phyloP scores from a whole-genome alignment of 2,113 vertebrate genomes.

The Pseudonaja textilis region DNA sequence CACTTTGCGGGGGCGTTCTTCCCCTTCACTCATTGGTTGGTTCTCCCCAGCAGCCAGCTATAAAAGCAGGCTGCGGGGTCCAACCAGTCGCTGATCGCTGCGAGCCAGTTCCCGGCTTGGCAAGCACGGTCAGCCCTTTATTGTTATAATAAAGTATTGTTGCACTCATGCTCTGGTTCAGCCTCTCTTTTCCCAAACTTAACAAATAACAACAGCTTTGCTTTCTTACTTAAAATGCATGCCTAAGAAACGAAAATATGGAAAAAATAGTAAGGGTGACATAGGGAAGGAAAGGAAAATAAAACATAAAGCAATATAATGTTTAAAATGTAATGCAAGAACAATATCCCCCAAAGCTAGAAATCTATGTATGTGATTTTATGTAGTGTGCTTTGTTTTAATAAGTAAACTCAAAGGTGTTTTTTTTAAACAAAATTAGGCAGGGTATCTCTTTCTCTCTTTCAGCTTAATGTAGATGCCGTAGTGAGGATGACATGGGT shows the following conservation, averaged over 20 bases:
- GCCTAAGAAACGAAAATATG: conserved; percentile 38
- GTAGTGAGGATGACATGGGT: not conserved
- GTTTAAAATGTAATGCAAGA: not conserved
- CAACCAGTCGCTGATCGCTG: no score
- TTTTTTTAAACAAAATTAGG: not conserved
- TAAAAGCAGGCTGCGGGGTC: no score
- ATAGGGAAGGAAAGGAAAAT: conserved; percentile 29
- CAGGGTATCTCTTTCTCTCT: not conserved
- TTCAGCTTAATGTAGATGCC: not conserved
- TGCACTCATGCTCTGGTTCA: no score
- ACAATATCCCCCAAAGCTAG: not conserved
- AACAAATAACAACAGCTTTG: not conserved
- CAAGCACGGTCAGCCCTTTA: no score
- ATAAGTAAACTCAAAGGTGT: not conserved
- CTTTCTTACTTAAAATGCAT: conserved; percentile 36
- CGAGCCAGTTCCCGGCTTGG: no score
- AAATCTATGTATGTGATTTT: not conserved
- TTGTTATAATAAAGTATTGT: no score
- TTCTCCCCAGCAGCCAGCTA: no score
- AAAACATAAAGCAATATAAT: not conserved
- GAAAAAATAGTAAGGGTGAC: conserved; percentile 31
- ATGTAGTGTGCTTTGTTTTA: not conserved
- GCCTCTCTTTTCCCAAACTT: no score
- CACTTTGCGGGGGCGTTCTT: no score
- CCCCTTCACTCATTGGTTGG: no score